These are phyloP conservation scores for Cremastinae sp. DNA, from an alignment of 2,888 invertebrate species.

Conservation along the genomic window DNA sequence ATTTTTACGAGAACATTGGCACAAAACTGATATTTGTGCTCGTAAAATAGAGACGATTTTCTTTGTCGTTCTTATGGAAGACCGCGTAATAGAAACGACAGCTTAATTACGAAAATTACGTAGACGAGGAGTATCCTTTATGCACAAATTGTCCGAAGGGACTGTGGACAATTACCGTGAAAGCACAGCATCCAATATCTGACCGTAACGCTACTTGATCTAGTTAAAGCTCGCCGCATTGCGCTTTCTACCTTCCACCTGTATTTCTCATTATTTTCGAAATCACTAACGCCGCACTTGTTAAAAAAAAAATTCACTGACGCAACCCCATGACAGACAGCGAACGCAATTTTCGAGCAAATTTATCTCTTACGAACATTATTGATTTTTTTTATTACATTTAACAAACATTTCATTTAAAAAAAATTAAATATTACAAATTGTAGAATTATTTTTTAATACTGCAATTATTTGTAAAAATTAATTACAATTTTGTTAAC, in stretches of 20 bases:
- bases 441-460: too few relatives aligned
- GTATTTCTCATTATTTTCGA: constrained; percentile 8
- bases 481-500: too few relatives aligned
- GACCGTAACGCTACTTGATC: constrained; percentile 33
- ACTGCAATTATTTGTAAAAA: too few relatives aligned
- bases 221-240: constrained; percentile 26
- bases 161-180: constrained; percentile 2
- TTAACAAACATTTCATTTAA: too few relatives aligned
- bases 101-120: constrained; percentile 33
- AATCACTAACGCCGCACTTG: neutral
- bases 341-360: too few relatives aligned
- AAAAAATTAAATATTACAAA: too few relatives aligned
- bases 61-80: too few relatives aligned
- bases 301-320: neutral
- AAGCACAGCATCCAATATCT: constrained; percentile 4
- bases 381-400: too few relatives aligned
- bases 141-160: neutral
- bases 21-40: too few relatives aligned
- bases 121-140: constrained; percentile 8
- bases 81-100: neutral
- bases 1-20: neutral
- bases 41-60: too few relatives aligned
- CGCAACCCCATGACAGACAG: neutral
- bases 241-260: constrained; percentile 1
- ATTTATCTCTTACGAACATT: too few relatives aligned